A percentile compares a stretch with the other conserved stretches of the same genome.
phyloP scores from a whole-genome alignment of 2,888 invertebrate species.

The Lasioglossum vierecki region DNA sequence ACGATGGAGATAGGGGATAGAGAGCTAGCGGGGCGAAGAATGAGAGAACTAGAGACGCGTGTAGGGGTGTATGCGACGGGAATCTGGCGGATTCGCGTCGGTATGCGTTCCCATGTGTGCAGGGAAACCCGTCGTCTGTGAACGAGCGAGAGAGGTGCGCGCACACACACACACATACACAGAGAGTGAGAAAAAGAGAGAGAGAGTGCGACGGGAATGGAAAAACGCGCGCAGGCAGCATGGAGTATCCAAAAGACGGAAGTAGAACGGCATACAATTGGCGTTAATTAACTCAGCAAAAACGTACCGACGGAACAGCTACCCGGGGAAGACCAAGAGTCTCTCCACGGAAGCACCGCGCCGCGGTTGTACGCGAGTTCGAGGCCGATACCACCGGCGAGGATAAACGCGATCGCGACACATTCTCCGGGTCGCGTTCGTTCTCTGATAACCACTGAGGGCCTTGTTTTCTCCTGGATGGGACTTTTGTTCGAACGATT shows the following conservation, averaged over 20 bases:
- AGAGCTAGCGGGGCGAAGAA: conserved; percentile 14
- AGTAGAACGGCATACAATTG: conserved; percentile 66
- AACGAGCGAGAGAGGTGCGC: not conserved
- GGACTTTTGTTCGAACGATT: not conserved
- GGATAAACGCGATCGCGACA: conserved; percentile 41
- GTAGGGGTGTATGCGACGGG: conserved; percentile 19
- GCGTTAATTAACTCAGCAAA: conserved; percentile 68
- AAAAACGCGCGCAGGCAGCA: conserved; percentile 35
- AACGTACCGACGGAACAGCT: conserved; percentile 50
- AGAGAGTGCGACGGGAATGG: conserved; percentile 9
- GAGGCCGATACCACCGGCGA: conserved; percentile 30
- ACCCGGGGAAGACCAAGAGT: conserved; percentile 40
- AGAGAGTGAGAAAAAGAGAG: no score
- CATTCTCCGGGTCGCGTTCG: not conserved
- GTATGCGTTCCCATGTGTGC: conserved; percentile 9
- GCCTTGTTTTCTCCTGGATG: not conserved
- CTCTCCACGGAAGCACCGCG: conserved; percentile 47
- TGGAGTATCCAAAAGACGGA: conserved; percentile 54
- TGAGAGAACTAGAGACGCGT: conserved; percentile 28
- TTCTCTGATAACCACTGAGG: not conserved
- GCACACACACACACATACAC: not conserved
- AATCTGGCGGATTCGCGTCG: conserved; percentile 7
- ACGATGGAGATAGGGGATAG: not conserved
- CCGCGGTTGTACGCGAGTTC: conserved; percentile 26
- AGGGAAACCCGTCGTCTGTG: not conserved